These are phyloP conservation scores for Musca domestica DNA, from an alignment of 1,140 invertebrate genomes.

Conservation along the genomic window DNA sequence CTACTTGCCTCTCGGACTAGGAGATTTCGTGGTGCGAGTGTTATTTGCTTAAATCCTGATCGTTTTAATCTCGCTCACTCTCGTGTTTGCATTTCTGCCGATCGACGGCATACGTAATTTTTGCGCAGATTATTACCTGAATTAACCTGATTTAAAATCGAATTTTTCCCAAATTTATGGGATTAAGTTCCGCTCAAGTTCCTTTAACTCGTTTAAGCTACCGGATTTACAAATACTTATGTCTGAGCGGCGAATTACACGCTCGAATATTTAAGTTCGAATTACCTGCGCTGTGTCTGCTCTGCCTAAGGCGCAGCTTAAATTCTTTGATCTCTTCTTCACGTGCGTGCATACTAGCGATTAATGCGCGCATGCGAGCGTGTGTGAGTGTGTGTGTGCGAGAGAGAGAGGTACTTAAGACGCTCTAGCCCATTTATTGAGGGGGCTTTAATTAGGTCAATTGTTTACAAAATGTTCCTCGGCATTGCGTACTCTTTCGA, in stretches of 20 bases:
- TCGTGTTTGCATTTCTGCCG: background rate
- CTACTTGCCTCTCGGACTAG: constrained; percentile 2
- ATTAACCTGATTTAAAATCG: constrained; percentile 53
- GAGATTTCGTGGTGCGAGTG: background rate
- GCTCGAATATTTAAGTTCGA: no score
- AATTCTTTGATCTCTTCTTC: background rate
- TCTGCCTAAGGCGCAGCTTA: background rate
- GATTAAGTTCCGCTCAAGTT: constrained; percentile 53
- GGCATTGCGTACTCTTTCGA: constrained; percentile 23
- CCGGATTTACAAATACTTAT: constrained; percentile 39
- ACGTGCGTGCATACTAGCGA: no score
- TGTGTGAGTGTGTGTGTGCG: background rate
- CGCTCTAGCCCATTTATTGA: constrained; percentile 36
- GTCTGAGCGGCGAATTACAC: no score
- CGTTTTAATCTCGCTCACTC: background rate
- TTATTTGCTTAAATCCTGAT: background rate
- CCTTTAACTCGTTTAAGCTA: constrained; percentile 54
- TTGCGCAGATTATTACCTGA: constrained; percentile 3
- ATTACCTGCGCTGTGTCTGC: no score
- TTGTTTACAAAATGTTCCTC: constrained; percentile 54
- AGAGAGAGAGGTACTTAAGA: background rate
- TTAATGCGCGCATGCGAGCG: no score
- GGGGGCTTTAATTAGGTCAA: constrained; percentile 52
- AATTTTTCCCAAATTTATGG: constrained; percentile 53
- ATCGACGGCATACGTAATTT: constrained; percentile 9